Evolutionary conservation across 2,888 invertebrate species (phyloP), one percentile per base, ranked within the genome.

Genomic region (Mythimna albipuncta): DNA sequence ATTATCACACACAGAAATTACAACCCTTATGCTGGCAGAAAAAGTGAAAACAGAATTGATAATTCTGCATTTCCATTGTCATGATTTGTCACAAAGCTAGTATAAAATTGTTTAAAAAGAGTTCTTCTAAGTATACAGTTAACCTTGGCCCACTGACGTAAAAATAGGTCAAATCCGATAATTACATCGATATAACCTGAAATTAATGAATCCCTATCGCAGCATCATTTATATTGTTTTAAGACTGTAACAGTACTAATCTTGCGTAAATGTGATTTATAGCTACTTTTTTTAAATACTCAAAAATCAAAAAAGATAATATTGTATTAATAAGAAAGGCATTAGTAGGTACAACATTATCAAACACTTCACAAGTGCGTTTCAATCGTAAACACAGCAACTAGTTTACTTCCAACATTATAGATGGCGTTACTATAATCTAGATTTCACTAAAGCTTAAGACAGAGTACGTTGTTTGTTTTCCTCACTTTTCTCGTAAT

Each of bases 351-450:
- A 47, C 16, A 47, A n/a, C 59, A 47, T 3, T 61, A 52, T 50
- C 50, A 58, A 70, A 71, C 47, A 64, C 38, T 38, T 57, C 35
- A 69, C 35, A 10, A 50, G 26, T 47, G 13, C 19, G 21, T 64
- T 65, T 64, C 55, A 54, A 54, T 64, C 47, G 50, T 62, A 52
- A 57, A 64, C 62, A 32, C n/a, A 32, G 41, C 32, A 57, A 55
- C 9, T 58, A 76, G 62, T 85, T 75, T 66, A n/a, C 32, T 41
- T 9, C 35, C 11, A 59, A 65, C 57, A 72, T 66, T 66, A 68
- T 72, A 85, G 85, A 85, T 85, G 86, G 86, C 86, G 82, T 38
- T 75, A 71, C 64, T 71, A 1, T 41, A 50, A 55, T 35, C 54
- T 41, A 26, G 57, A 50, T 35, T 61, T 55, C 26, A 61, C 5